Evolutionary conservation across 2,888 invertebrate genomes (phyloP), one percentile per base, ranked within the genome.

Genomic region (Thelaira solivaga): DNA sequence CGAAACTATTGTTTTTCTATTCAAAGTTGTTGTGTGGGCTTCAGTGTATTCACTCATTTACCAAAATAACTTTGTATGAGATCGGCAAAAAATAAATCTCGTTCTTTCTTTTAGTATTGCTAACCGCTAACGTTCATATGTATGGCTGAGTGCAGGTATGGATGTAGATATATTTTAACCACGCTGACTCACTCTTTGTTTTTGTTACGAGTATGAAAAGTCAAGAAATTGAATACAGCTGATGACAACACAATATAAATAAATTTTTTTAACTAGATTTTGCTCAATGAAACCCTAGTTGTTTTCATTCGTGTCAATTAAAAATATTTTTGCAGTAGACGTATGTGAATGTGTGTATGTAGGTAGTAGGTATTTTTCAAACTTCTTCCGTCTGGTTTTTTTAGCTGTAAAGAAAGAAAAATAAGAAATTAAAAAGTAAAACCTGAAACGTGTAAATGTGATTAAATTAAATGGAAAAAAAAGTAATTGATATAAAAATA

Each of bases 1-100:
- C n/a, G n/a, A n/a, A n/a, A n/a, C n/a, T n/a, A 20, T 57, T 7
- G 4, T 24, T 45, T 24, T 16, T 45, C n/a, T n/a, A 6, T 36
- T 62, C 8, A 24, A 55, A 74, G 36, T 39, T 16, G 51, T n/a
- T 75, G 74, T 55, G 67, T 75, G 53, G 67, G 74, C 26, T 43
- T 67, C n/a, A 51, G 43, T 67, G 53, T 45, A 2, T 29, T 13
- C 43, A 51, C 41, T 34, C 7, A 53, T n/a, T 18, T 29, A 13
- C 24, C 6, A 24, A 71, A 55, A 47, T 49, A 18, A 10, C 51
- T 57, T 72, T 64, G 41, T n/a, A 22, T 68, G 47, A 62, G 39
- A 61, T 62, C 67, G 61, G 4, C 36, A 16, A 47, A 59, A 26
- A 49, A 41, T 29, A 53, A 61, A 62, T 18, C 53, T 39, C 6